Conservation (phyloP, 2,888 invertebrate species). For the Stramonita haemastoma region DNA sequence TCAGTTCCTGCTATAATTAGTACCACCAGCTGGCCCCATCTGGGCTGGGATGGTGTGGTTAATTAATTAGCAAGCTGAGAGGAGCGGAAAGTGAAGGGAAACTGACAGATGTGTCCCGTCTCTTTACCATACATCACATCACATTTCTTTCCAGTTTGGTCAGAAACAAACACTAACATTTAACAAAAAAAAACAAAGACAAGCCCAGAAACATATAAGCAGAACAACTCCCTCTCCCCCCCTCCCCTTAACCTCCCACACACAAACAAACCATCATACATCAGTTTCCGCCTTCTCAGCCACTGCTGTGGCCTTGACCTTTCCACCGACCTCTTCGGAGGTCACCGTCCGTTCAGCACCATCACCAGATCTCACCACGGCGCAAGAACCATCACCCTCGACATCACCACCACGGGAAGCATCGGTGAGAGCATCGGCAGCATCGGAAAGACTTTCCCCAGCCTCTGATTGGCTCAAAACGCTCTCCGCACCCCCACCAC, state of each 20-base stretch:
- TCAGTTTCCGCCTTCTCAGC: not conserved
- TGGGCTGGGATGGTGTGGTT: too few relatives aligned
- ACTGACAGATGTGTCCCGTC: too few relatives aligned
- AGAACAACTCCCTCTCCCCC: not conserved
- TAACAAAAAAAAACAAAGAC: not conserved
- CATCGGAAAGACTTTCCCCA: not conserved
- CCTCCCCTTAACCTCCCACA: too few relatives aligned
- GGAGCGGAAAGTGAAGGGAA: too few relatives aligned
- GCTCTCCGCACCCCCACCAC: not conserved
- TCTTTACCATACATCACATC: too few relatives aligned
- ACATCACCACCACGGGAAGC: not conserved
- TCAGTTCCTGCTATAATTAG: too few relatives aligned
- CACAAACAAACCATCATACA: slow-evolving; percentile 2
- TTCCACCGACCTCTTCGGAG: not conserved
- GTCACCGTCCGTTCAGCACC: too few relatives aligned
- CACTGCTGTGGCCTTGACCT: not conserved
- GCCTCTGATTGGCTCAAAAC: not conserved
- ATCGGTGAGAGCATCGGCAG: not conserved
- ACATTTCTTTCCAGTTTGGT: too few relatives aligned
- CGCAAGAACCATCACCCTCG: not conserved
- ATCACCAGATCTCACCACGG: not conserved
- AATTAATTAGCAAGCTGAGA: too few relatives aligned
- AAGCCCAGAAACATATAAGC: not conserved
- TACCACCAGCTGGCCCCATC: too few relatives aligned
- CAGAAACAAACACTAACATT: too few relatives aligned